Percentiles rank a stretch among this genome's conserved stretches.
phyloP scores from a whole-genome alignment of 2,888 invertebrate species.

The Heliothis peltigera region DNA sequence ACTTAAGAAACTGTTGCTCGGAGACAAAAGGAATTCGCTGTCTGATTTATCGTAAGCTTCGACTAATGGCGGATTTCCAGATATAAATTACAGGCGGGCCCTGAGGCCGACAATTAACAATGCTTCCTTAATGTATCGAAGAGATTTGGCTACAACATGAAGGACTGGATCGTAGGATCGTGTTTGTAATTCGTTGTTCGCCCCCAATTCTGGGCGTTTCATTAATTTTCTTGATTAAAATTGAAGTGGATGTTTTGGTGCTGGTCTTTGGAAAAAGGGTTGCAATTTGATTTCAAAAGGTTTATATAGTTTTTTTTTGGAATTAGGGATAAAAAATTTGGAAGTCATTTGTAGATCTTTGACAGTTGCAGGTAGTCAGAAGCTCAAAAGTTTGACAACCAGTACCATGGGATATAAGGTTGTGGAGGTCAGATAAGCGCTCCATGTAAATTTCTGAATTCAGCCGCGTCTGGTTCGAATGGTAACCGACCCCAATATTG shows the following conservation, averaged over 20 bases:
- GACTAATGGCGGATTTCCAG: slow-evolving; percentile 74
- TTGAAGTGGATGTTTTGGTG: background rate
- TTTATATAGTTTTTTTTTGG: too few species aligned
- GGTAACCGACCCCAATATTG: too few species aligned
- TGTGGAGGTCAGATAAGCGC: too few species aligned
- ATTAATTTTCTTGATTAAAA: slow-evolving; percentile 43
- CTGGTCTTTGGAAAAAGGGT: background rate
- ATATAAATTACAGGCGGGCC: slow-evolving; percentile 77
- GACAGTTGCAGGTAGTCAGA: too few species aligned
- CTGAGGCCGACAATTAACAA: slow-evolving; percentile 76
- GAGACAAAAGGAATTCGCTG: slow-evolving; percentile 78
- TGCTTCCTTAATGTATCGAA: slow-evolving; percentile 70
- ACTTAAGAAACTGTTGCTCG: slow-evolving; percentile 75
- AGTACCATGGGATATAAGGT: too few species aligned
- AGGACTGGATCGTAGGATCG: slow-evolving; percentile 27
- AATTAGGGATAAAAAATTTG: too few species aligned
- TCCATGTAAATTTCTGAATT: too few species aligned
- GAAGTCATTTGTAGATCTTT: too few species aligned
- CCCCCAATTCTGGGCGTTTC: slow-evolving; percentile 14
- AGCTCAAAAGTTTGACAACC: too few species aligned
- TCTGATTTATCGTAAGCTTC: slow-evolving; percentile 80
- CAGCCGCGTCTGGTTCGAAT: too few species aligned
- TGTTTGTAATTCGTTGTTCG: slow-evolving; percentile 42
- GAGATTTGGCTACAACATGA: slow-evolving; percentile 56
- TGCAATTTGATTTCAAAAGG: too few species aligned